Evolutionary conservation across 2,888 invertebrate species (phyloP), one percentile per base, ranked within the genome.

Genomic region (Esperia sulphurella): DNA sequence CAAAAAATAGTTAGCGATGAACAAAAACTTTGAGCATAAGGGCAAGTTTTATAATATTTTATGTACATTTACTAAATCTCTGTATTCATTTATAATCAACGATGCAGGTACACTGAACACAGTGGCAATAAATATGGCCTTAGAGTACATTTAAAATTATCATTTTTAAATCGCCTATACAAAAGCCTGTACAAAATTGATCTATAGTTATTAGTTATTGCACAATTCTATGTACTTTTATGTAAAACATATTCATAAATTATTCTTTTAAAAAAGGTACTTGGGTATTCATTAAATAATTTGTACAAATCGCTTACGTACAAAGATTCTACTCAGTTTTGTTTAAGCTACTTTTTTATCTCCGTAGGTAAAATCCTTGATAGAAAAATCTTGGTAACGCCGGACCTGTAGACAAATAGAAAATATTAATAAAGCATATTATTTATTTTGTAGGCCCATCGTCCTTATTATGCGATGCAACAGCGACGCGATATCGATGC

Each of bases 341-440:
- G 43, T 21, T 21, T 21, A 21, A 3, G 38, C 38, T 47, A 47
- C 35, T 42, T 42, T 39, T 43, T 41, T 68, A 70, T 72, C 68
- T 70, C 67, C 69, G 58, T 52, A 68, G 43, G 52, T 66, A 76
- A 51, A 68, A 76, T 49, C 75, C 71, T 55, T 68, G 65, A 61
- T 71, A 76, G 60, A 65, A 71, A 59, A 67, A 78, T 52, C 74
- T 64, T 13, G 75, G 72, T 3, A 61, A 47, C 1, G 65, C 65
- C 8, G 67, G 65, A 45, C 72, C 78, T 78, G 75, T 43, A 71
- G 74, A 50, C 51, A 51, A 57, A 48, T 52, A 46, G 49, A 37
- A 38, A 33, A n/a, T n/a, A n/a, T n/a, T 8, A 45, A 29, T 46
- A 44, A 41, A 28, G 39, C 45, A 31, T 38, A 13, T 45, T 43